Evolutionary conservation across 2,113 vertebrate genomes (phyloP).

Genomic region (Orthonyx spaldingii): DNA sequence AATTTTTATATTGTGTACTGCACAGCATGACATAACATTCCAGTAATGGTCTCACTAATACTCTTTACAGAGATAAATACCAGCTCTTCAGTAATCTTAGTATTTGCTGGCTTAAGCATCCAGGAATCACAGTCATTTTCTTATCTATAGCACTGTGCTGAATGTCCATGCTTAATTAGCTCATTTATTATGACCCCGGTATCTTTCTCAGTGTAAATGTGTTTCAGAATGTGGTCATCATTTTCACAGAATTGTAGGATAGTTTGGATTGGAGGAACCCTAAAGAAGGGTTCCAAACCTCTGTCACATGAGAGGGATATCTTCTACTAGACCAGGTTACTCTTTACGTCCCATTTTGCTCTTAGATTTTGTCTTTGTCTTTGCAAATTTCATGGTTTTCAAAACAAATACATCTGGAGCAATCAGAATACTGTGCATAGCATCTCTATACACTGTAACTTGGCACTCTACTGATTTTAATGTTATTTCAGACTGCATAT

Average conservation of each 20-base stretch:
- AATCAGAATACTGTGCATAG: not conserved
- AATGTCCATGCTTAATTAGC: not conserved
- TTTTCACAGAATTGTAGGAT: not conserved
- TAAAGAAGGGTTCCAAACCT: not conserved
- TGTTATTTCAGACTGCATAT: not conserved
- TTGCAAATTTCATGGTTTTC: not conserved
- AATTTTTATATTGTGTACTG: not conserved
- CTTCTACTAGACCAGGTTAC: not conserved
- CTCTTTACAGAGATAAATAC: not conserved
- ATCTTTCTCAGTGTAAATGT: not conserved
- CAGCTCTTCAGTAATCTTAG: not conserved
- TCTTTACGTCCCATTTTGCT: not conserved
- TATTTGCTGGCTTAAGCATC: not conserved
- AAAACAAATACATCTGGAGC: not conserved
- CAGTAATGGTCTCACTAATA: not conserved
- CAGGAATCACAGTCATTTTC: not conserved
- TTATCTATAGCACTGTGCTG: not conserved
- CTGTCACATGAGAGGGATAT: not conserved
- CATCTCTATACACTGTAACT: not conserved
- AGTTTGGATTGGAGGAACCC: not conserved
- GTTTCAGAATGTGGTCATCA: not conserved
- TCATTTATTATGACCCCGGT: not conserved
- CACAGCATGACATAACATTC: not conserved
- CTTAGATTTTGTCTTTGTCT: not conserved
- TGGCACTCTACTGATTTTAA: not conserved